Conservation (phyloP, 2,888 invertebrate genomes). For the Epinotia nisella region DNA sequence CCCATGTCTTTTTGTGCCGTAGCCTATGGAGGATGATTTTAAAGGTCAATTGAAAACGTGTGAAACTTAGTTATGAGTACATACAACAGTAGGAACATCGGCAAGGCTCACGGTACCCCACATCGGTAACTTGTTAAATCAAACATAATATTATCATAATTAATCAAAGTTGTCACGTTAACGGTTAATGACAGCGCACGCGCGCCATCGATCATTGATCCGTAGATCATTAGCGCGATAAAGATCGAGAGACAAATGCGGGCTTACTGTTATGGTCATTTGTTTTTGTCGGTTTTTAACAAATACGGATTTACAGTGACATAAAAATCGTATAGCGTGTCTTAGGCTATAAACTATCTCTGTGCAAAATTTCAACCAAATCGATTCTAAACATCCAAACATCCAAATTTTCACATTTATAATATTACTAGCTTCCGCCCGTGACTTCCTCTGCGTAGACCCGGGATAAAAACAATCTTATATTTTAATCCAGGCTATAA, state of each 20-base stretch:
- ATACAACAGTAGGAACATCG: background rate
- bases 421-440: too few relatives aligned
- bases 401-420: too few relatives aligned
- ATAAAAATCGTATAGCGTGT: background rate
- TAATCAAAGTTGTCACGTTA: conserved; percentile 46
- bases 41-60: background rate
- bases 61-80: background rate
- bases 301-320: background rate
- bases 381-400: too few relatives aligned
- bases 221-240: conserved; percentile 45
- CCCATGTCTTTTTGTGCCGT: too few relatives aligned
- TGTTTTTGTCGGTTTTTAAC: conserved; percentile 22
- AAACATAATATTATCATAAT: conserved; percentile 43
- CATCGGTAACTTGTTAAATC: conserved; percentile 16
- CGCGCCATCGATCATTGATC: conserved; percentile 46
- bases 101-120: conserved; percentile 14
- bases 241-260: conserved; percentile 29
- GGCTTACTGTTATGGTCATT: conserved; percentile 33
- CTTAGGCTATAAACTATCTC: too few relatives aligned
- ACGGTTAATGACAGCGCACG: conserved; percentile 45
- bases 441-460: too few relatives aligned
- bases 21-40: too few relatives aligned
- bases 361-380: too few relatives aligned
- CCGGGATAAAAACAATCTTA: too few relatives aligned
- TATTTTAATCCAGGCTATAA: too few relatives aligned